These are phyloP conservation scores for Oscheius sp. DNA, from an alignment of 2,888 invertebrate species.

Conservation along the genomic window DNA sequence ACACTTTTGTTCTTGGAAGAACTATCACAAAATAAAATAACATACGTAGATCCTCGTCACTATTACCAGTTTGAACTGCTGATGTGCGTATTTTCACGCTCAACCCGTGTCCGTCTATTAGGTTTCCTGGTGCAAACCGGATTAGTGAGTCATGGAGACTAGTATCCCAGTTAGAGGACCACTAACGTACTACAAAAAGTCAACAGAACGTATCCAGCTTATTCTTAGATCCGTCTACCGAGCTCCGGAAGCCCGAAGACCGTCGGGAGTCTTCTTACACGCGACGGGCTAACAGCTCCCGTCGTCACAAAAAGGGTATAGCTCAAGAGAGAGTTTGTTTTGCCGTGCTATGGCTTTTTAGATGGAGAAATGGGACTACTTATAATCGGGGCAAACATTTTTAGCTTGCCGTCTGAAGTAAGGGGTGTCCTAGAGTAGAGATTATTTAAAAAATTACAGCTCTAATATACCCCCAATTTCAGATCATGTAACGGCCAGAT, in stretches of 20 bases:
- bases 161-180: background rate
- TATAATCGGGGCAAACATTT: conserved; percentile 1
- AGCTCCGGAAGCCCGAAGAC: conserved; percentile 16
- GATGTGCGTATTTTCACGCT: conserved; percentile 17
- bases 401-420: conserved; percentile 18
- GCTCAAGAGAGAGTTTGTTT: background rate
- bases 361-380: background rate
- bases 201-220: too few relatives aligned
- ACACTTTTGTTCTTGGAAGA: background rate
- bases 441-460: conserved; percentile 3
- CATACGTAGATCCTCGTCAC: background rate
- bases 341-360: conserved; percentile 20
- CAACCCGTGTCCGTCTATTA: conserved; percentile 20
- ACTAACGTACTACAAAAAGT: too few relatives aligned
- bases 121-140: conserved; percentile 16
- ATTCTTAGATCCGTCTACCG: conserved; percentile 18
- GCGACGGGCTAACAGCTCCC: conserved; percentile 21
- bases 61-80: background rate
- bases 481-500: conserved; percentile 72
- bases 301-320: conserved; percentile 29
- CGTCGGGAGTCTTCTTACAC: conserved; percentile 24
- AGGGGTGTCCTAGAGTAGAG: conserved; percentile 5
- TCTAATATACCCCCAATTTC: conserved; percentile 31
- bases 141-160: conserved; percentile 14
- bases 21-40: background rate